A percentile compares a stretch with the other conserved stretches of the same genome.
Conservation (phyloP, 2,797 vertebrate genomes). For the Tenualosa ilisha region DNA sequence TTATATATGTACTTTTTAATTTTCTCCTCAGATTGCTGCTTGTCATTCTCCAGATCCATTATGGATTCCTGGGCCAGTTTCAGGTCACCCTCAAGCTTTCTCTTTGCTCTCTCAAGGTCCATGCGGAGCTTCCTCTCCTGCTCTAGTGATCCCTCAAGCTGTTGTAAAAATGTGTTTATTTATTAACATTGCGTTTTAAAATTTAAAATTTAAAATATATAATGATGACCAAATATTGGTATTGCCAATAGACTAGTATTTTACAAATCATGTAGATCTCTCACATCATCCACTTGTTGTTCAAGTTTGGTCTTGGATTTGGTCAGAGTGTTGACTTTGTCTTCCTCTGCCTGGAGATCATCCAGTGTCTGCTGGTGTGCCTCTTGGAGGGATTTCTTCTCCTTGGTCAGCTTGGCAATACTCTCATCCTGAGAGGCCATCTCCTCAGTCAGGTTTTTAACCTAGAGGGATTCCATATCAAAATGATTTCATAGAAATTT, state of each 20-base stretch:
- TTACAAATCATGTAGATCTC: neutral
- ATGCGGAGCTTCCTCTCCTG: constrained; percentile 74
- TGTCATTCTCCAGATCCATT: constrained; percentile 73
- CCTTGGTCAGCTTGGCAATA: constrained; percentile 44
- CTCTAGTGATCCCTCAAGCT: constrained; percentile 76
- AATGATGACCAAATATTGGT: too few relatives aligned
- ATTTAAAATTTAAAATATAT: too few relatives aligned
- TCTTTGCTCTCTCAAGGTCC: constrained; percentile 74
- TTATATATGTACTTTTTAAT: constrained; percentile 69
- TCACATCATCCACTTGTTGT: constrained; percentile 52
- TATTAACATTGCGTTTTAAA: too few relatives aligned
- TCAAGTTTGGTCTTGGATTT: constrained; percentile 73
- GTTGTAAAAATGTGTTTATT: neutral
- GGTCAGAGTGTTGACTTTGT: constrained; percentile 64
- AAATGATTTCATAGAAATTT: too few relatives aligned
- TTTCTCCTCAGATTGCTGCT: constrained; percentile 76
- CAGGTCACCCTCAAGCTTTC: constrained; percentile 76
- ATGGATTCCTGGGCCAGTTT: constrained; percentile 76
- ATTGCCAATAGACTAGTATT: too few relatives aligned
- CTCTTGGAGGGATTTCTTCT: constrained; percentile 48
- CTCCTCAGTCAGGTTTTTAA: constrained; percentile 76
- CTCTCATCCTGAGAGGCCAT: constrained; percentile 47
- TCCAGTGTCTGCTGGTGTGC: constrained; percentile 46
- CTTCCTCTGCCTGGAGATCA: constrained; percentile 66
- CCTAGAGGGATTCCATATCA: too few relatives aligned